Percentiles rank a stretch among this genome's conserved stretches.
Conservation (phyloP, 1,140 invertebrate genomes). For the Ostrea edulis region DNA sequence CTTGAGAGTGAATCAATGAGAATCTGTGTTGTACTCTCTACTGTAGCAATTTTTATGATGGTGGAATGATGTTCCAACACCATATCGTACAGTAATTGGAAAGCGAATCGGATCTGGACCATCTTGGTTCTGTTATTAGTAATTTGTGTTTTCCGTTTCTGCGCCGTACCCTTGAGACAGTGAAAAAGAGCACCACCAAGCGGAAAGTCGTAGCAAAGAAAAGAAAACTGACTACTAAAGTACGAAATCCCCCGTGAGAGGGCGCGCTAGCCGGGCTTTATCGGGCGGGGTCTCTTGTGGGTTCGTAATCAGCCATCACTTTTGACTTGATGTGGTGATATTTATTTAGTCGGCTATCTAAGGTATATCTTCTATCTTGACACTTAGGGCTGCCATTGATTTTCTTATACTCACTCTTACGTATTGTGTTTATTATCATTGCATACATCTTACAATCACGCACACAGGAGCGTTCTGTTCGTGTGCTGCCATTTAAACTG, state of each 20-base stretch:
- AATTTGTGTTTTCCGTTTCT: slow-evolving; percentile 26
- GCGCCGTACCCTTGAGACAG: background rate
- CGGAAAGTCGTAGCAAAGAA: background rate
- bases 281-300: background rate
- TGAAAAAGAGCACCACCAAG: background rate
- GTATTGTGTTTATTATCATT: background rate
- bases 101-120: slow-evolving; percentile 30
- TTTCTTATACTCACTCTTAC: slow-evolving; percentile 1
- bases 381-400: slow-evolving; percentile 3
- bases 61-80: slow-evolving; percentile 17
- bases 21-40: background rate
- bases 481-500: background rate
- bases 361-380: background rate
- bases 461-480: background rate
- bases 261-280: background rate
- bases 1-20: slow-evolving; percentile 18
- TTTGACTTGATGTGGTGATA: background rate
- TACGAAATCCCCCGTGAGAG: background rate
- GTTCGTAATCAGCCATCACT: background rate
- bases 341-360: background rate
- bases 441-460: background rate
- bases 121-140: slow-evolving; percentile 39
- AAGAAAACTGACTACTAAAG: background rate
- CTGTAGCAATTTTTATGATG: background rate
- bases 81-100: slow-evolving; percentile 32